phyloP scores from a whole-genome alignment of 2,113 vertebrate species.

The Menura novaehollandiae region DNA sequence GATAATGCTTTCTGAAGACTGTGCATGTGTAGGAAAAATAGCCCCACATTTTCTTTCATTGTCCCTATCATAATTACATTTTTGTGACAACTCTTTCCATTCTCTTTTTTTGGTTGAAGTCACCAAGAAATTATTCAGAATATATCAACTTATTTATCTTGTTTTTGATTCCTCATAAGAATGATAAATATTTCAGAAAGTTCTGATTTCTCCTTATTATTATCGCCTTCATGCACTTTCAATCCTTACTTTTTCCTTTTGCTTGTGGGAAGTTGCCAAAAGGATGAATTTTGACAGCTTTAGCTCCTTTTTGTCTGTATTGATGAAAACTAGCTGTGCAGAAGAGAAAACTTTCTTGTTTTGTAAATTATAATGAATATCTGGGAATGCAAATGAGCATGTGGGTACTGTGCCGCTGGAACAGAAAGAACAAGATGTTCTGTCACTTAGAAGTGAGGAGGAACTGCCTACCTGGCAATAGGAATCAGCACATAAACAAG shows the following conservation, averaged over 20 bases:
- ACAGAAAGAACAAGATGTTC: conserved; percentile 9
- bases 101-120: background rate
- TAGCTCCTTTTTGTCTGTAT: background rate
- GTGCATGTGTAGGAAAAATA: background rate
- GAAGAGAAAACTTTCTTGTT: background rate
- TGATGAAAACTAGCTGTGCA: background rate
- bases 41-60: background rate
- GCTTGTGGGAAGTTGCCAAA: background rate
- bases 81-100: background rate
- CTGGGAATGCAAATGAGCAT: background rate
- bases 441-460: background rate
- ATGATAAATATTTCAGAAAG: background rate
- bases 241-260: background rate
- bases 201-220: background rate
- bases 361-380: background rate
- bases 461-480: background rate
- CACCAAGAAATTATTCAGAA: background rate
- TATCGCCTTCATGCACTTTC: background rate
- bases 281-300: conserved; percentile 1
- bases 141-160: background rate
- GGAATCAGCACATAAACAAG: background rate
- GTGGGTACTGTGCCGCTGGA: background rate
- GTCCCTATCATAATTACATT: background rate
- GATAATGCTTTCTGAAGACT: background rate
- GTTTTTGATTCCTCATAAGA: background rate